Evolutionary conservation across 2,113 vertebrate species (phyloP).

Genomic region (Alligator sinensis): DNA sequence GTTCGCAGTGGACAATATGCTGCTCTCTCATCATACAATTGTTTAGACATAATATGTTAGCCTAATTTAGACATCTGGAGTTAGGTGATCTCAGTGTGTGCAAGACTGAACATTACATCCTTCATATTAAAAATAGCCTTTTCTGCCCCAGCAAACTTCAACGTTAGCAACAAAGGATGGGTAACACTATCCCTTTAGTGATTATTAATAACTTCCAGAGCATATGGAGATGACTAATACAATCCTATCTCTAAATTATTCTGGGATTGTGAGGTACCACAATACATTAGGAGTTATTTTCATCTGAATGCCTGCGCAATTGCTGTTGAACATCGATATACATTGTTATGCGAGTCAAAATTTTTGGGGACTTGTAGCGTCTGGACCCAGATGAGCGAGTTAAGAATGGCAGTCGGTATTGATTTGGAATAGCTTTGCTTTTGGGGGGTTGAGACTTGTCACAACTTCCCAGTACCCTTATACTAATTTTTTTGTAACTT

Average conservation of each 20-base stretch:
- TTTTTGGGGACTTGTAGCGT: background rate
- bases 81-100: too few relatives aligned
- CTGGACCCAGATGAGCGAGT: background rate
- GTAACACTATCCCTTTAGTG: background rate
- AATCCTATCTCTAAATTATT: background rate
- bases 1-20: too few relatives aligned
- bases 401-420: background rate
- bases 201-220: background rate
- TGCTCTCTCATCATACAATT: too few relatives aligned
- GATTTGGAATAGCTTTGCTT: background rate
- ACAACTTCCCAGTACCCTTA: background rate
- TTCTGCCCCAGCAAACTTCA: too few relatives aligned
- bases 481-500: background rate
- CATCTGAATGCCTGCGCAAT: background rate
- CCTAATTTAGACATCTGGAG: too few relatives aligned
- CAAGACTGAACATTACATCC: too few relatives aligned
- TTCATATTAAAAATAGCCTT: too few relatives aligned
- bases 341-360: background rate
- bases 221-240: background rate
- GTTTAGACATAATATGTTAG: too few relatives aligned
- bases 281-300: background rate
- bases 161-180: too few relatives aligned
- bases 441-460: background rate
- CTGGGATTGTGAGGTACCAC: too few relatives aligned
- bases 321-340: background rate